Evolutionary conservation across 2,888 invertebrate species (phyloP).

Genomic region (Rhaphigaster nebulosa): DNA sequence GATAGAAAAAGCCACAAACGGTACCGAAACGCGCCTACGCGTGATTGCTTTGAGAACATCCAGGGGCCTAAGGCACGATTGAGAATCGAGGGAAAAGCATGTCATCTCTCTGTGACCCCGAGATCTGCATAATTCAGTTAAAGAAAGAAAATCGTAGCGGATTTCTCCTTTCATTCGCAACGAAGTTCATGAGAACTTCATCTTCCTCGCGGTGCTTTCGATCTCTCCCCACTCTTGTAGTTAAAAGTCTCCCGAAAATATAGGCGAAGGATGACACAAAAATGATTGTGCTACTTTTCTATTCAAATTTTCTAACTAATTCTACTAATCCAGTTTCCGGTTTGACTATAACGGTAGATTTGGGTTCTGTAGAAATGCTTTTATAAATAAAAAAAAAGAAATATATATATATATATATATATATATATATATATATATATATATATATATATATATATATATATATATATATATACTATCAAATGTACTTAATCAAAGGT

Average conservation of each 20-base stretch:
- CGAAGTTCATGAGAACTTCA: constrained; percentile 30
- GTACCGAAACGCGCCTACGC: not conserved
- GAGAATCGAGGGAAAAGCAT: not conserved
- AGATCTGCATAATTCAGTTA: not conserved
- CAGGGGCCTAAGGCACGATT: not conserved
- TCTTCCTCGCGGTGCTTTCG: not conserved
- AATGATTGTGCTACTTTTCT: not conserved
- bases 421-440: no score
- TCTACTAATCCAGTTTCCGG: constrained; percentile 14
- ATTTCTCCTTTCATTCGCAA: constrained; percentile 4
- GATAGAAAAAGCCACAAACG: constrained; percentile 30
- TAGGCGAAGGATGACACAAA: not conserved
- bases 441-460: no score
- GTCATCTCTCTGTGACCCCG: not conserved
- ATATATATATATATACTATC: no score
- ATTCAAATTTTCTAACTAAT: not conserved
- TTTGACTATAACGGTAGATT: constrained; percentile 1
- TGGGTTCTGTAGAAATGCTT: not conserved
- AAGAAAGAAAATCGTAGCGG: constrained; percentile 4
- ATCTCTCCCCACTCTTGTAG: not conserved
- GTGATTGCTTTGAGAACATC: not conserved
- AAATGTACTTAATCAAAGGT: no score
- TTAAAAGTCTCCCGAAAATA: not conserved
- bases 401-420: no score
- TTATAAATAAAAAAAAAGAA: no score